Percentiles rank a stretch among this genome's conserved stretches.
These are phyloP conservation scores for Pseudopodoces humilis DNA, from an alignment of 2,113 vertebrate species.

Conservation along the genomic window DNA sequence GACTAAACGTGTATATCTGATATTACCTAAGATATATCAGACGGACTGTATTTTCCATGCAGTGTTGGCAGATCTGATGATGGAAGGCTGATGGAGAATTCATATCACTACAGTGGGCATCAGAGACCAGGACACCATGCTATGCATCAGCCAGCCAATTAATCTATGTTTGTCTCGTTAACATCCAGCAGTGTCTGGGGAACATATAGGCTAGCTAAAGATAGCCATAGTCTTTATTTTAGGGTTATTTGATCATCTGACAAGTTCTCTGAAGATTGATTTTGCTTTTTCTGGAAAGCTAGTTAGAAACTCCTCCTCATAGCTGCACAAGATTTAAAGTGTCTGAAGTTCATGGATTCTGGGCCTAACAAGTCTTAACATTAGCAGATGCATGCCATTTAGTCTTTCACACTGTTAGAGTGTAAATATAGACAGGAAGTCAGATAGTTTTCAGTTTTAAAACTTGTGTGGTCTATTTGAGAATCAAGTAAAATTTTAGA, in stretches of 20 bases:
- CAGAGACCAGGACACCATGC: neutral
- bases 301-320: neutral
- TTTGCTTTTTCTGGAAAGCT: neutral
- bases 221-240: neutral
- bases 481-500: neutral
- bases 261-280: neutral
- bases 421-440: neutral
- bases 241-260: neutral
- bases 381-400: neutral
- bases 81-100: neutral
- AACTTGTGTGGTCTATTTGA: neutral
- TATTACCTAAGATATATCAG: neutral
- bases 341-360: neutral
- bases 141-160: neutral
- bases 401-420: neutral
- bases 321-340: neutral
- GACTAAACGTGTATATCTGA: neutral
- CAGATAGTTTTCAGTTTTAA: neutral
- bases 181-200: neutral
- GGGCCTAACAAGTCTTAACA: neutral
- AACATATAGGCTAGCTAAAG: neutral
- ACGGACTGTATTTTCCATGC: neutral
- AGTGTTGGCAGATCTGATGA: neutral
- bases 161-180: neutral
- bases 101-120: accelerated